These are phyloP conservation scores for Drosophila tanythrix DNA, from an alignment of 2,888 invertebrate species.

Conservation along the genomic window DNA sequence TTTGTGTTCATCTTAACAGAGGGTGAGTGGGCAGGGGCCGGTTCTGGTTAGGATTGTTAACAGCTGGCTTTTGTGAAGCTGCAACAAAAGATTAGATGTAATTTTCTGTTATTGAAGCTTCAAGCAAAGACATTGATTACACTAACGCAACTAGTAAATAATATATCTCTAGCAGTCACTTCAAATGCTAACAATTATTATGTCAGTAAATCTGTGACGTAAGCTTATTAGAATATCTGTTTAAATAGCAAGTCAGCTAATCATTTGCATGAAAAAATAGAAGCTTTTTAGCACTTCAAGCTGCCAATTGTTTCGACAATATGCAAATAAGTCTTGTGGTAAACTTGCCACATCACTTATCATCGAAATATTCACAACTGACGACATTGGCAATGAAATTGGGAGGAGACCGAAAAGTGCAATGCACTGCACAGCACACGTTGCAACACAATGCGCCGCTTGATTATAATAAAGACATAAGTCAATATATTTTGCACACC, in stretches of 20 bases:
- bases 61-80: constrained; percentile 45
- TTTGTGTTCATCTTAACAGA: neutral
- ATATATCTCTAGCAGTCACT: neutral
- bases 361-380: constrained; percentile 7
- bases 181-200: neutral
- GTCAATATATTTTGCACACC: neutral
- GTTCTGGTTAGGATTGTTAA: constrained; percentile 32
- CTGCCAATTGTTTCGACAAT: constrained; percentile 11
- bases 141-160: neutral
- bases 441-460: neutral
- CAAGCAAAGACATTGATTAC: neutral
- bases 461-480: neutral
- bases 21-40: constrained; percentile 12
- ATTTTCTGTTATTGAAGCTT: constrained; percentile 18
- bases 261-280: neutral
- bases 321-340: constrained; percentile 21
- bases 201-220: constrained; percentile 5
- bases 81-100: constrained; percentile 17
- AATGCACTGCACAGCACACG: constrained; percentile 19
- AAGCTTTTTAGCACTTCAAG: constrained; percentile 13
- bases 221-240: neutral
- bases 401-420: constrained; percentile 19
- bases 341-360: constrained; percentile 4
- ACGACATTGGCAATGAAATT: constrained; percentile 38
- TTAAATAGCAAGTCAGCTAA: neutral